Conservation (phyloP, 1,140 invertebrate species). For the Drosophila burlai region DNA sequence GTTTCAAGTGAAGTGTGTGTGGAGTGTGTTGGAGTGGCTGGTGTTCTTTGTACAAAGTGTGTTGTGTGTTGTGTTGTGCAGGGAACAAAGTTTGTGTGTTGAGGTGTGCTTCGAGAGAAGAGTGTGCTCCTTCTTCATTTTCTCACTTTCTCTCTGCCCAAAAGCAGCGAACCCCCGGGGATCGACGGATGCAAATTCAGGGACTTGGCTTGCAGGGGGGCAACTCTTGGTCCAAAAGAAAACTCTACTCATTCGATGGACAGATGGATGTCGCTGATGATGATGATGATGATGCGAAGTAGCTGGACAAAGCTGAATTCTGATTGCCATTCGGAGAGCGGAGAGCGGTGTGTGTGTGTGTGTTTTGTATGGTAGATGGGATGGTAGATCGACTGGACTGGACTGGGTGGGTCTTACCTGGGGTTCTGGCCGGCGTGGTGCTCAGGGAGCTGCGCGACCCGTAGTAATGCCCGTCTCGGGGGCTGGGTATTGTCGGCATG, state of each 20-base stretch:
- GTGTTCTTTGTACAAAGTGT: conserved; percentile 32
- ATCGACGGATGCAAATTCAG: conserved; percentile 21
- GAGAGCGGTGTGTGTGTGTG: neutral
- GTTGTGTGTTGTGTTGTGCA: conserved; percentile 17
- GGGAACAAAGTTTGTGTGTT: conserved; percentile 27
- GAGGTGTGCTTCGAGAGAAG: conserved; percentile 17
- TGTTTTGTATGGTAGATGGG: conserved; percentile 9
- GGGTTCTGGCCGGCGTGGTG: conserved; percentile 88
- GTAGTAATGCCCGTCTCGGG: conserved; percentile 87
- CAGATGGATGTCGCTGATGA: conserved; percentile 26
- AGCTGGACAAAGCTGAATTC: conserved; percentile 48
- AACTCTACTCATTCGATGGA: conserved; percentile 35
- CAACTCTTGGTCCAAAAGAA: conserved; percentile 44
- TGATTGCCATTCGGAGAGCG: conserved; percentile 26
- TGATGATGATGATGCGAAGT: conserved; percentile 33
- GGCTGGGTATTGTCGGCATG: conserved; percentile 94
- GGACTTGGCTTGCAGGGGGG: conserved; percentile 8
- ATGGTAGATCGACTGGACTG: neutral
- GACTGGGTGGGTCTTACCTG: conserved; percentile 87
- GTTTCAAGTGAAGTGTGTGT: conserved; percentile 22
- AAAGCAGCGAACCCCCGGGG: conserved; percentile 26
- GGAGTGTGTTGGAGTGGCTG: conserved; percentile 3
- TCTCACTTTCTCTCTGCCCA: conserved; percentile 26
- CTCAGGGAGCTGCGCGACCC: conserved; percentile 86
- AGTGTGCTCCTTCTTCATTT: conserved; percentile 26